phyloP scores from a whole-genome alignment of 2,888 invertebrate species.

The Harpalus rubripes region DNA sequence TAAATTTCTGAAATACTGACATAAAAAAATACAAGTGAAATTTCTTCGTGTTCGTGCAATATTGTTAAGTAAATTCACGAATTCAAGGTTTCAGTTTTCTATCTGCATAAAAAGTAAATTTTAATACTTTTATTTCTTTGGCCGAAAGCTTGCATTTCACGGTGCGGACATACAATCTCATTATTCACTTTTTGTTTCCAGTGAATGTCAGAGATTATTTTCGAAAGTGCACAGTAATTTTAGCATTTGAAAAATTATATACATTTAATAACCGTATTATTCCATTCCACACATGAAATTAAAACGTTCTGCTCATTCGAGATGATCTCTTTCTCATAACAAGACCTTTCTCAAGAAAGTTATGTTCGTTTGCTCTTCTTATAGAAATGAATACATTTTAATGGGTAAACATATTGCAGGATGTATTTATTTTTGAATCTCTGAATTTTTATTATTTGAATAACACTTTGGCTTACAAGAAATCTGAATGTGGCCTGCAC shows the following conservation, averaged over 20 bases:
- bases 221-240: constrained; percentile 32
- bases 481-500: too few species aligned
- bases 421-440: too few species aligned
- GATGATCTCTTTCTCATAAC: background rate
- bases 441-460: too few species aligned
- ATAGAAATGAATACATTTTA: background rate
- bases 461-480: too few species aligned
- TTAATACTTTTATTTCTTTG: constrained; percentile 18
- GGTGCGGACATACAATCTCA: constrained; percentile 19
- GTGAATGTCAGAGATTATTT: constrained; percentile 6
- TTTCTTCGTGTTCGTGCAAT: background rate
- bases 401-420: background rate
- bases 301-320: constrained; percentile 29
- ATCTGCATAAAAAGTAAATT: constrained; percentile 22
- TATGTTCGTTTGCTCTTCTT: constrained; percentile 18
- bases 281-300: constrained; percentile 10
- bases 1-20: background rate
- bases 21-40: background rate
- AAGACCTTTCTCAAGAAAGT: constrained; percentile 35
- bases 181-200: constrained; percentile 24
- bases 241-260: constrained; percentile 24
- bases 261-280: constrained; percentile 24
- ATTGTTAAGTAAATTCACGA: background rate
- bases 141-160: constrained; percentile 28
- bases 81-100: constrained; percentile 30